phyloP scores from a whole-genome alignment of 2,113 vertebrate genomes.

The Pelmatolapia mariae region DNA sequence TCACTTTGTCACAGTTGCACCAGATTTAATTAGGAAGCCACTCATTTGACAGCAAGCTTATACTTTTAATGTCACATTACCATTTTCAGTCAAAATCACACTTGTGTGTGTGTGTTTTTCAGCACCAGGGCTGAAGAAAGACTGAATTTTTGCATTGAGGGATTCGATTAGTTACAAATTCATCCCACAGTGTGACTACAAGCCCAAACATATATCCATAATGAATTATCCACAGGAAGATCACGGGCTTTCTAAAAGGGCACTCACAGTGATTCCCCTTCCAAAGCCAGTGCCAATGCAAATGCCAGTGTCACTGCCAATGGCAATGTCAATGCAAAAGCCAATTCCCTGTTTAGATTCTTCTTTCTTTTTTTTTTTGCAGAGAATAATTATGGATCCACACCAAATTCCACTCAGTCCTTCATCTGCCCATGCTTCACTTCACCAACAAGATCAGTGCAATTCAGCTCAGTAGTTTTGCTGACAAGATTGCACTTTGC shows the following conservation, averaged over 20 bases:
- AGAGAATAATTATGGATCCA: neutral
- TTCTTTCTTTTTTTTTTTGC: neutral
- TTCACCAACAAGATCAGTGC: neutral
- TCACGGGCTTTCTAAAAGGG: neutral
- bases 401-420: neutral
- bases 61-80: neutral
- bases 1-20: neutral
- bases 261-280: neutral
- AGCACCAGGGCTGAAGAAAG: neutral
- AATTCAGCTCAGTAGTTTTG: neutral
- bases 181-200: neutral
- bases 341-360: neutral
- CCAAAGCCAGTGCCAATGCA: neutral
- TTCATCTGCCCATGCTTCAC: neutral
- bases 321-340: neutral
- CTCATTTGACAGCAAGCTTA: neutral
- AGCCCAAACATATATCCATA: neutral
- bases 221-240: neutral
- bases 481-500: neutral
- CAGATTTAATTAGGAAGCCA: slow-evolving; percentile 5
- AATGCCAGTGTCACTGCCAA: neutral
- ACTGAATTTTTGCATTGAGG: neutral
- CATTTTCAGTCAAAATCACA: too few species aligned
- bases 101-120: too few species aligned
- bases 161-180: neutral